Evolutionary conservation across 2,797 vertebrate species (phyloP).

Genomic region (Sebastes variabilis): DNA sequence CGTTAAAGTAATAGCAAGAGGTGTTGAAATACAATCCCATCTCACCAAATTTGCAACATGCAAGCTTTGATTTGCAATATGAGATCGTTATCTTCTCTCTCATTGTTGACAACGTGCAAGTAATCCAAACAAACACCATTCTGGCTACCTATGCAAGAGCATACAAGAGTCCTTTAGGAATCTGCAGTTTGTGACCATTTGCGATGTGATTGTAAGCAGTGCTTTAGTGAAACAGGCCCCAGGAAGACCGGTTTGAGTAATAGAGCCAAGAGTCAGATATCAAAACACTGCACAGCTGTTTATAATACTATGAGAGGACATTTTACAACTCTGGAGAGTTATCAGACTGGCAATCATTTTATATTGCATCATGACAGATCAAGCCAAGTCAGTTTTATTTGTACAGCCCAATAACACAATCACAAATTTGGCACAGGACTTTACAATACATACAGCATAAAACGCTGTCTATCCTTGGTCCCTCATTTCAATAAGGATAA

Average conservation of each 20-base stretch:
- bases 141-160: neutral
- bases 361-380: neutral
- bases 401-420: neutral
- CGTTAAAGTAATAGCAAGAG: neutral
- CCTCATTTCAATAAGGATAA: rapidly evolving
- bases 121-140: neutral
- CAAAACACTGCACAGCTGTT: neutral
- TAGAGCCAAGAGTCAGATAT: neutral
- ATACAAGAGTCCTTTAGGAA: neutral
- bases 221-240: neutral
- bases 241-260: too few species aligned
- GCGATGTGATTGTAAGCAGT: neutral
- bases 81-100: neutral
- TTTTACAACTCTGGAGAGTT: neutral
- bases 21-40: neutral
- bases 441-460: neutral
- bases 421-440: neutral
- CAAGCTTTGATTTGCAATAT: neutral
- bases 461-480: neutral
- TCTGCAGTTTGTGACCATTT: neutral
- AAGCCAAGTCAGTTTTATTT: neutral
- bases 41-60: neutral
- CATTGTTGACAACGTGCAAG: neutral
- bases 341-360: too few species aligned
- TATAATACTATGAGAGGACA: neutral